Conservation (phyloP, 2,113 vertebrate species). For the Electrona antarctica region DNA sequence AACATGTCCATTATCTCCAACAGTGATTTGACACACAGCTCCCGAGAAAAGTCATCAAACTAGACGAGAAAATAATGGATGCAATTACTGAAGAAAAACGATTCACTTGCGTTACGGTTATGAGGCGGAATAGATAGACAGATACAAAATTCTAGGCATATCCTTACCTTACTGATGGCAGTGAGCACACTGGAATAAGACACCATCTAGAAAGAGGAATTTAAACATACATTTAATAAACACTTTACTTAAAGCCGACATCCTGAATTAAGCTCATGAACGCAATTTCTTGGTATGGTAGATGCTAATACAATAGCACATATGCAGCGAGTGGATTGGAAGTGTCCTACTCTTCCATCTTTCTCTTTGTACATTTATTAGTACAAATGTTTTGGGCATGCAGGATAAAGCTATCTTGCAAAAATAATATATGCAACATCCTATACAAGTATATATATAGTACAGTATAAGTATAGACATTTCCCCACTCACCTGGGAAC, state of each 20-base stretch:
- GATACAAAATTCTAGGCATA: too few species aligned
- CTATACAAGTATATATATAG: too few species aligned
- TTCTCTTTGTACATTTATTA: too few species aligned
- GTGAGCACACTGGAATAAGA: slow-evolving; percentile 94
- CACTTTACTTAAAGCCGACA: not conserved
- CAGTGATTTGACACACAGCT: slow-evolving; percentile 91
- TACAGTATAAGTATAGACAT: not conserved
- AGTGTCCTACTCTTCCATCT: too few species aligned
- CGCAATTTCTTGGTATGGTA: too few species aligned
- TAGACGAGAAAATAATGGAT: slow-evolving; percentile 48
- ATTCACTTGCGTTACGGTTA: slow-evolving; percentile 77
- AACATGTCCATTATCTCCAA: slow-evolving; percentile 98
- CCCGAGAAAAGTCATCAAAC: slow-evolving; percentile 97
- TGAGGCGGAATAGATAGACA: too few species aligned
- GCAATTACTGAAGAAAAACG: not conserved
- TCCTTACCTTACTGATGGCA: slow-evolving; percentile 92
- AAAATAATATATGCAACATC: not conserved
- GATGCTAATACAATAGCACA: not conserved
- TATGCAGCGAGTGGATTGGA: not conserved
- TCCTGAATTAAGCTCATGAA: too few species aligned
- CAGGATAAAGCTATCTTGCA: not conserved
- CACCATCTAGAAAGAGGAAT: slow-evolving; percentile 87
- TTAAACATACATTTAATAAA: not conserved
- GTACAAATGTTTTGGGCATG: not conserved
- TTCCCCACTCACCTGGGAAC: slow-evolving; percentile 88